phyloP scores from a whole-genome alignment of 1,140 invertebrate species.

The Sitophilus oryzae region DNA sequence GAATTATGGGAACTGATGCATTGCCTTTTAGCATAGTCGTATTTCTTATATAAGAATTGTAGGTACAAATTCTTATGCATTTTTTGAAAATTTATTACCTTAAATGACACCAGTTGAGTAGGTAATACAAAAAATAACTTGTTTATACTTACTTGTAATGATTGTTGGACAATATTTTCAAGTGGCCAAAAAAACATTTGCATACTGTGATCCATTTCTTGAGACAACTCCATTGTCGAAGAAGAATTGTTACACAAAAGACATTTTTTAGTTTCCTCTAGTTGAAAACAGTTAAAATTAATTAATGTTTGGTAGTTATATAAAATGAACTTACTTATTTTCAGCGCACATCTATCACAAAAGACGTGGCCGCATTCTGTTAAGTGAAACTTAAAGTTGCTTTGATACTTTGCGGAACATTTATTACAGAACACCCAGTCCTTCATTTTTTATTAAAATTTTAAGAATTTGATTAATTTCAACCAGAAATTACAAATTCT shows the following conservation, averaged over 20 bases:
- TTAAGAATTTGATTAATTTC: not conserved
- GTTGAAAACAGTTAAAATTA: too few species aligned
- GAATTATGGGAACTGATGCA: slow-evolving; percentile 21
- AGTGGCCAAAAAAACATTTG: slow-evolving; percentile 29
- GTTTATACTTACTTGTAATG: slow-evolving; percentile 22
- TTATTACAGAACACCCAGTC: slow-evolving; percentile 38
- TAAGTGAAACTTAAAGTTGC: slow-evolving; percentile 29
- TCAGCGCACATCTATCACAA: slow-evolving; percentile 30
- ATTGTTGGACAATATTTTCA: slow-evolving; percentile 24
- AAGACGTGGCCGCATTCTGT: slow-evolving; percentile 35
- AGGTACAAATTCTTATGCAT: slow-evolving; percentile 22
- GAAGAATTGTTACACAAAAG: slow-evolving; percentile 25
- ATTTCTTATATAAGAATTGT: slow-evolving; percentile 26
- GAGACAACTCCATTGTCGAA: slow-evolving; percentile 22
- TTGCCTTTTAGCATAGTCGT: slow-evolving; percentile 30
- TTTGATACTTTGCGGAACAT: slow-evolving; percentile 24
- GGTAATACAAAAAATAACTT: not conserved
- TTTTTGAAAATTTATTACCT: slow-evolving; percentile 26
- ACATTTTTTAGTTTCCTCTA: slow-evolving; percentile 23
- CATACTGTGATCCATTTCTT: slow-evolving; percentile 26
- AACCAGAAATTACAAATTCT: not conserved
- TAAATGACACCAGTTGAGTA: too few species aligned
- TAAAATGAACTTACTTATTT: slow-evolving; percentile 25
- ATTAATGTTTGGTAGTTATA: too few species aligned
- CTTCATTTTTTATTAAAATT: slow-evolving; percentile 16